Base-by-base conservation (phyloP, 2,797 vertebrate species). In the Valencia hispanica region DNA sequence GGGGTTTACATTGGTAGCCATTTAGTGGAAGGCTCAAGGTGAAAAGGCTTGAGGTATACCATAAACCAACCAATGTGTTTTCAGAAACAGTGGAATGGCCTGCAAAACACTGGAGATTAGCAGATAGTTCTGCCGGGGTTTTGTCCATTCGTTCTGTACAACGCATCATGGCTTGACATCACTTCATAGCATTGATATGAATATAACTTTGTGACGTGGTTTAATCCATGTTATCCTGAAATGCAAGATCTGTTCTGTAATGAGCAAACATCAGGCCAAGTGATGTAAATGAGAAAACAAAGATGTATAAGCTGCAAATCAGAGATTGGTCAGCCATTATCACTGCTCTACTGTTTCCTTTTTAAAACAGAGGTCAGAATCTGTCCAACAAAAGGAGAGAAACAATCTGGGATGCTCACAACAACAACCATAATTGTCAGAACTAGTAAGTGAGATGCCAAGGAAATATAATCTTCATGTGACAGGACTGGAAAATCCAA, bases 361-460 rank as follows among this genome's bases (percentile, higher is more conserved):
- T 48, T 39, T 12, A 15, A 27, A 71, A 1, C 14, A 41, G 48
- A 20, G 14, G 48, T 14, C 25, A 41, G 9, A 39, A 27, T 27
- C 51, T 30, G 25, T 55, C n/a, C 25, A 48, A 6, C 27, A 22
- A 32, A 32, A 27, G 43, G 17, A 70, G 47, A 57, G 2, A 27
- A 11, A 47, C n/a, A 70, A 27, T 27, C 0, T 48, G 53, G 25
- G 36, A 47, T 63, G 1, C 36, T 15, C 36, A 66, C 36, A n/a
- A n/a, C 14, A 5, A 66, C 1, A 66, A 11, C 14, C 22, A 34
- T 65, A 20, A 71, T 47, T 22, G 20, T 36, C 68, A 65, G 47
- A 45, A 59, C 12, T 9, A 55, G n/a, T 34, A 36, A 53, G 69
- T 50, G 76, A 68, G 69, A 81, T 14, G 69, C 47, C 7, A 14